Evolutionary conservation across 2,113 vertebrate genomes (phyloP).

Genomic region (Pampusana beccarii): DNA sequence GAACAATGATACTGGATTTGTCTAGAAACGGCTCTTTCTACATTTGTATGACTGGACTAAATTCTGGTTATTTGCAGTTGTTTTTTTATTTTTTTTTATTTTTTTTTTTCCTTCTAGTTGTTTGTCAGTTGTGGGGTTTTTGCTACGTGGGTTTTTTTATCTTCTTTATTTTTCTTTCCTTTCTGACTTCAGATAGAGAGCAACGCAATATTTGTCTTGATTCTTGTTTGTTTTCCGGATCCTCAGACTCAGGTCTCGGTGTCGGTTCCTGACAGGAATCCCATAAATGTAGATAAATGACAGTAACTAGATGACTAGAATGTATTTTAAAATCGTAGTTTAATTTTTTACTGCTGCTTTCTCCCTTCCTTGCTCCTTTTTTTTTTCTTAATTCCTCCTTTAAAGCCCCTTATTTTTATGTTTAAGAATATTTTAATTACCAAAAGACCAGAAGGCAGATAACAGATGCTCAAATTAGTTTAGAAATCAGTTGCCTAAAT

Average conservation of each 20-base stretch:
- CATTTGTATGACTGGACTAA: not conserved
- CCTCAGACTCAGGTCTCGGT: not conserved
- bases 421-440: not conserved
- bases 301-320: not conserved
- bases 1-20: rapidly evolving
- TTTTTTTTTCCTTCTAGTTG: too few relatives aligned
- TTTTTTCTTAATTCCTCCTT: not conserved
- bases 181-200: not conserved
- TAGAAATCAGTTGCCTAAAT: not conserved
- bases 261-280: not conserved
- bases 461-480: not conserved
- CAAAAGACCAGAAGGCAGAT: too few relatives aligned
- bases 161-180: not conserved
- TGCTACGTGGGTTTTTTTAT: too few relatives aligned
- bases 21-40: not conserved
- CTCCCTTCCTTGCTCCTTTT: not conserved
- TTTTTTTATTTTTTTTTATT: too few relatives aligned
- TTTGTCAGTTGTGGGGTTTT: not conserved
- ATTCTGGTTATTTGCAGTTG: not conserved
- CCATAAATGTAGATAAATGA: not conserved
- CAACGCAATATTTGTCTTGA: not conserved
- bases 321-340: not conserved
- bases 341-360: not conserved
- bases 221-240: rapidly evolving
- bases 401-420: not conserved